A percentile compares a stretch with the other conserved stretches of the same genome.
phyloP scores from a whole-genome alignment of 2,888 invertebrate genomes.

The Xanthia icteritia region DNA sequence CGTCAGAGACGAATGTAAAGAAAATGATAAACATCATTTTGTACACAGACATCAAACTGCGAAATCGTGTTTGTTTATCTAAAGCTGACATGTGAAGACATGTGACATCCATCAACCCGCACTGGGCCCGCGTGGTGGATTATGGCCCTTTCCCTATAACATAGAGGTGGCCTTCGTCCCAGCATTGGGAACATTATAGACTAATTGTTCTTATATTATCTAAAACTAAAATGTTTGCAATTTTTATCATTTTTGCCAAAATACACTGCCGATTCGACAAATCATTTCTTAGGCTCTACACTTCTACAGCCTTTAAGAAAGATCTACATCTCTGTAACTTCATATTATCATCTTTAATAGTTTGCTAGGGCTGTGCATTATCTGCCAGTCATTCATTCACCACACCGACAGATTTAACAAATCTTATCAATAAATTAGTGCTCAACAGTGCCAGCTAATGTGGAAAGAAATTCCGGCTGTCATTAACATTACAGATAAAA shows the following conservation, averaged over 20 bases:
- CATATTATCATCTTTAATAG: not conserved
- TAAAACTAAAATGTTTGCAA: not conserved
- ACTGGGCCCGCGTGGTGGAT: too few relatives aligned
- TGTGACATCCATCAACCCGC: too few relatives aligned
- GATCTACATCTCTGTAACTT: not conserved
- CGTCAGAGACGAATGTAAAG: slow-evolving; percentile 8
- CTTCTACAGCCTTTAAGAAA: not conserved
- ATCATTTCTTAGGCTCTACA: not conserved
- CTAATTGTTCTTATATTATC: not conserved
- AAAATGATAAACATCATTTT: not conserved
- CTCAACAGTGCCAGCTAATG: not conserved
- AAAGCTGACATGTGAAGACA: too few relatives aligned
- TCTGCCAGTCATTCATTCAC: not conserved
- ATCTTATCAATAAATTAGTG: slow-evolving; percentile 4
- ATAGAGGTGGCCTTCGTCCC: too few relatives aligned
- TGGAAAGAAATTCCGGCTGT: not conserved
- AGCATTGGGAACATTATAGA: too few relatives aligned
- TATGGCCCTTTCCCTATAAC: too few relatives aligned
- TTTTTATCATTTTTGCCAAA: not conserved
- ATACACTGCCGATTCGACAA: not conserved
- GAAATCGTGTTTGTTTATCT: slow-evolving; percentile 5
- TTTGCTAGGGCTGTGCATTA: not conserved
- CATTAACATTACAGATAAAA: not conserved
- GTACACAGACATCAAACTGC: not conserved
- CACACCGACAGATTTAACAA: not conserved